phyloP scores from a whole-genome alignment of 2,797 vertebrate genomes.

The Basileuterus tristriatus region DNA sequence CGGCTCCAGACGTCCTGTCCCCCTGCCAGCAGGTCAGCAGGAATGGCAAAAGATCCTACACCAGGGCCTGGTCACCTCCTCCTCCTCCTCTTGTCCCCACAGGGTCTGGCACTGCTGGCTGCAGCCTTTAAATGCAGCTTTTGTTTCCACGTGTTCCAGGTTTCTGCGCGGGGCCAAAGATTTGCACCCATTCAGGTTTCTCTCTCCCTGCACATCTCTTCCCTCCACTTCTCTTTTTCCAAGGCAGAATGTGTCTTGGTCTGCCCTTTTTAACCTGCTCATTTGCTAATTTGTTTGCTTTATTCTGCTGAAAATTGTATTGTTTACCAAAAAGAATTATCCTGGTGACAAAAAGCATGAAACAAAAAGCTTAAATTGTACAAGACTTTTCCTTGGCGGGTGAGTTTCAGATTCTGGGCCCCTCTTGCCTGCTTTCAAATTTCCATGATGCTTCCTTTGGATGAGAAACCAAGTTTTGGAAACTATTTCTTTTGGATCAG shows the following conservation, averaged over 20 bases:
- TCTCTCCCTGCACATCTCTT: not conserved
- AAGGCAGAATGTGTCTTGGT: not conserved
- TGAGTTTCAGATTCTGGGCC: conserved; percentile 29
- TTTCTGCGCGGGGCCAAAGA: not conserved
- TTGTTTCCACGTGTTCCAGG: conserved; percentile 22
- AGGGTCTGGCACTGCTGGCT: conserved; percentile 18
- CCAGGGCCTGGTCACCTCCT: conserved; percentile 16
- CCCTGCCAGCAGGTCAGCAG: not conserved
- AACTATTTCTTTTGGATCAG: conserved; percentile 66
- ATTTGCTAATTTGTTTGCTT: not conserved
- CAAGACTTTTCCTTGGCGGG: conserved; percentile 8
- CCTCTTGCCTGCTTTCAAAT: conserved; percentile 44
- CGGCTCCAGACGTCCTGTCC: conserved; percentile 20
- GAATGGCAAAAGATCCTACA: not conserved
- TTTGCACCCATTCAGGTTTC: not conserved
- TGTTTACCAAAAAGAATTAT: not conserved
- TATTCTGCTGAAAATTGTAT: not conserved
- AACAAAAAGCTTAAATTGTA: conserved; percentile 23
- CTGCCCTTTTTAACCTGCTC: not conserved
- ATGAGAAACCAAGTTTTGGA: conserved; percentile 55
- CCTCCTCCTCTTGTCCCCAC: not conserved
- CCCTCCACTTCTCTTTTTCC: too few species aligned
- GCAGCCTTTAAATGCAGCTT: conserved; percentile 63
- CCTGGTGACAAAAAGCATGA: conserved; percentile 6
- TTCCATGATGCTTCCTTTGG: conserved; percentile 68